phyloP scores from a whole-genome alignment of 1,140 invertebrate species.

The Drosophila serrata region DNA sequence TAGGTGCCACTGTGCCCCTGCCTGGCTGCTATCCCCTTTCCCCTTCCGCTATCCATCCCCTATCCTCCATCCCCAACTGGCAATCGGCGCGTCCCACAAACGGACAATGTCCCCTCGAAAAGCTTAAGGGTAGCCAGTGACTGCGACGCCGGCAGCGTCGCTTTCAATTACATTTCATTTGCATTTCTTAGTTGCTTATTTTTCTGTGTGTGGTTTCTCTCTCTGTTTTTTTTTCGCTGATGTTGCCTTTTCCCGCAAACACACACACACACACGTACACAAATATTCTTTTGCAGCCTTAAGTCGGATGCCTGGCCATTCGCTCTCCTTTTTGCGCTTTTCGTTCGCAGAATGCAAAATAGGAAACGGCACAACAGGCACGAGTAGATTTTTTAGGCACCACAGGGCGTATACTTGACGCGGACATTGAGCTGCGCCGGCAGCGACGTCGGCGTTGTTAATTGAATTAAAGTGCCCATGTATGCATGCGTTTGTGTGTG shows the following conservation, averaged over 20 bases:
- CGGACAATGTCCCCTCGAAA: constrained; percentile 80
- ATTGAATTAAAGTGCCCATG: constrained; percentile 78
- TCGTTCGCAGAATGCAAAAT: constrained; percentile 71
- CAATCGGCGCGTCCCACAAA: constrained; percentile 65
- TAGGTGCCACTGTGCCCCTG: constrained; percentile 48
- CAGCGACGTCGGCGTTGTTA: constrained; percentile 65
- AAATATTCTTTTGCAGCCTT: constrained; percentile 41
- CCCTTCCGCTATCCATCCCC: constrained; percentile 13
- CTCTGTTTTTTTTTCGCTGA: constrained; percentile 58
- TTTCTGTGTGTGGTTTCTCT: constrained; percentile 57
- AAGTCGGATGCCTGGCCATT: constrained; percentile 64
- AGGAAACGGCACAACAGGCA: constrained; percentile 60
- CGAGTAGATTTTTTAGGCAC: constrained; percentile 53
- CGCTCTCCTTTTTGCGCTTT: constrained; percentile 56
- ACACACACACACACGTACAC: constrained; percentile 25
- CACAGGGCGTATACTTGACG: constrained; percentile 77
- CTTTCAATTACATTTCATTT: constrained; percentile 84
- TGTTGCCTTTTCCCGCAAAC: constrained; percentile 63
- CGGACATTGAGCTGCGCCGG: constrained; percentile 67
- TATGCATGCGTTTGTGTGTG: constrained; percentile 22
- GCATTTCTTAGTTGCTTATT: constrained; percentile 78
- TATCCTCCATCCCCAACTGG: constrained; percentile 18
- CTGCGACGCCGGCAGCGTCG: constrained; percentile 55
- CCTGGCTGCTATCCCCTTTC: constrained; percentile 4
- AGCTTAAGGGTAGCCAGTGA: constrained; percentile 77